phyloP scores from a whole-genome alignment of 2,113 vertebrate species.

The Eupsittula cactorum region DNA sequence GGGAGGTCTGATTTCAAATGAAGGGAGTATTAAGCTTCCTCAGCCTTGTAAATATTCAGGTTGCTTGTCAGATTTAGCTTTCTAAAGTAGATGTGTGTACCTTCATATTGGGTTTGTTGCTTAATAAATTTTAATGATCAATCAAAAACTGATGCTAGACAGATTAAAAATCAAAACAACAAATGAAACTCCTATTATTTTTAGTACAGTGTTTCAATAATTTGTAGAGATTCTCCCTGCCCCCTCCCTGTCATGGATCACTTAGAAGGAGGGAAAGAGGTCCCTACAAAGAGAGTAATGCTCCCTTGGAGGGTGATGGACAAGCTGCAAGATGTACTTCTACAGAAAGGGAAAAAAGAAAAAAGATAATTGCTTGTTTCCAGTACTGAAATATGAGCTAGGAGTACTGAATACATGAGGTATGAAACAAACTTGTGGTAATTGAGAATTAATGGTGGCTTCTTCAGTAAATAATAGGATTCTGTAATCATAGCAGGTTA shows the following conservation, averaged over 20 bases:
- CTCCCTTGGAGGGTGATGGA: not conserved
- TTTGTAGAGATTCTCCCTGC: not conserved
- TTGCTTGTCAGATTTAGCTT: not conserved
- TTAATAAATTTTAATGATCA: not conserved
- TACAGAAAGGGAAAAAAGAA: rapidly evolving
- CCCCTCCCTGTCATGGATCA: not conserved
- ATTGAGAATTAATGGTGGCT: not conserved
- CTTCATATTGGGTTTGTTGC: not conserved
- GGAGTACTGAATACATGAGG: not conserved
- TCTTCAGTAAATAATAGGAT: not conserved
- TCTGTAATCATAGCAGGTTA: not conserved
- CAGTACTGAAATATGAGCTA: not conserved
- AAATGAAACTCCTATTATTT: not conserved
- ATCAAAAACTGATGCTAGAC: not conserved
- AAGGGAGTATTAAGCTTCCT: not conserved
- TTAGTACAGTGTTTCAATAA: not conserved
- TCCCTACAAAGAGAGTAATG: no score
- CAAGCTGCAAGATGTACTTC: not conserved
- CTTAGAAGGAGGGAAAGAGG: not conserved
- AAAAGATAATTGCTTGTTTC: not conserved
- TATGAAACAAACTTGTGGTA: not conserved
- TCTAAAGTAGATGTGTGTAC: not conserved
- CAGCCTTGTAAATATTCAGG: not conserved
- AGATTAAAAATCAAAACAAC: not conserved
- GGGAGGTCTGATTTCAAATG: not conserved